Evolutionary conservation across 2,797 vertebrate species (phyloP).

Genomic region (Sebastiscus albofasciatus): DNA sequence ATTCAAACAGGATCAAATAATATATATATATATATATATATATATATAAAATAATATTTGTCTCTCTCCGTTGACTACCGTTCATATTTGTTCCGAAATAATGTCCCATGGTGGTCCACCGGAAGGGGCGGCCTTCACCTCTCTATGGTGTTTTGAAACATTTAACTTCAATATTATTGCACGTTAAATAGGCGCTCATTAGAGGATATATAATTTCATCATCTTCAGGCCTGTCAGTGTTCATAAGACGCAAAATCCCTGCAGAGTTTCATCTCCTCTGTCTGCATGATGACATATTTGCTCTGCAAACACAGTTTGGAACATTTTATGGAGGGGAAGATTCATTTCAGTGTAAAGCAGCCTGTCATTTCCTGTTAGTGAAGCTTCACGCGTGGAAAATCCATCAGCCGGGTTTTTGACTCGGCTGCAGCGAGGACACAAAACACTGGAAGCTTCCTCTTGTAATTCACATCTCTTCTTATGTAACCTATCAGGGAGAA

Average conservation of each 20-base stretch:
- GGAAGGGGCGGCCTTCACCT: too few relatives aligned
- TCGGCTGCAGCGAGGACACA: background rate
- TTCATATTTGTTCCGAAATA: too few relatives aligned
- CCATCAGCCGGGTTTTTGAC: background rate
- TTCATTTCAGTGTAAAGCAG: background rate
- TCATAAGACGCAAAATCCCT: background rate
- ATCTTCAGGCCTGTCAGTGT: background rate
- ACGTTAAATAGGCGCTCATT: background rate
- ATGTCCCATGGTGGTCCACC: too few relatives aligned
- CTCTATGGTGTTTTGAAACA: too few relatives aligned
- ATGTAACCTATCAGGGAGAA: background rate
- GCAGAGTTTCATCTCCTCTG: background rate
- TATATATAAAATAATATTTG: too few relatives aligned
- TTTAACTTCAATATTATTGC: background rate
- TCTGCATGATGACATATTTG: background rate
- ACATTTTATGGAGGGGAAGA: conserved; percentile 5
- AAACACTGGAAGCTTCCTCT: background rate
- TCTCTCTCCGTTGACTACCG: too few relatives aligned
- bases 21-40: too few relatives aligned
- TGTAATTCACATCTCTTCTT: background rate
- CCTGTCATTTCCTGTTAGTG: conserved; percentile 26
- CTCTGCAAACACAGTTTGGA: conserved; percentile 1
- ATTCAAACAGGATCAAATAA: too few relatives aligned
- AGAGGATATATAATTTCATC: background rate
- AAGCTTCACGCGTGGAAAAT: background rate